A percentile compares a stretch with the other conserved stretches of the same genome.
phyloP scores from a whole-genome alignment of 2,888 invertebrate species.

The Tetheella fluctuosa region DNA sequence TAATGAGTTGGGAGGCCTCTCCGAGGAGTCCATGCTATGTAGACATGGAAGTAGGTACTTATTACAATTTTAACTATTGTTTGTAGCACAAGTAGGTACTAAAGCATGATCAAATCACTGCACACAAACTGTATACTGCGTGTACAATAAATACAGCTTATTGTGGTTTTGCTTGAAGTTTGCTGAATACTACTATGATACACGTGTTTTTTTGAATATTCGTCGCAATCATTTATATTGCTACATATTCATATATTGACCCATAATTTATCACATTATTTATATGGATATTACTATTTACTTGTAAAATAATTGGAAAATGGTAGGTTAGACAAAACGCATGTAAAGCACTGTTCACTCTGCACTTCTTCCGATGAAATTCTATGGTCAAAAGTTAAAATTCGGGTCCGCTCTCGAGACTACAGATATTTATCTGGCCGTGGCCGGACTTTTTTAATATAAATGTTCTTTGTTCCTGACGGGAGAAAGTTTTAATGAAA shows the following conservation, averaged over 20 bases:
- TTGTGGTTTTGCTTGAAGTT: too few species aligned
- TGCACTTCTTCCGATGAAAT: constrained; percentile 36
- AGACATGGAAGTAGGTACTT: constrained; percentile 50
- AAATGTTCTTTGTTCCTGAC: constrained; percentile 84
- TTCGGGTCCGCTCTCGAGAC: constrained; percentile 80
- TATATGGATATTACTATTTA: too few species aligned
- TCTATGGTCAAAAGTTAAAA: constrained; percentile 73
- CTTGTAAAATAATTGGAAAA: too few species aligned
- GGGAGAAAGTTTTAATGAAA: constrained; percentile 81
- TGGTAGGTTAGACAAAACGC: too few species aligned
- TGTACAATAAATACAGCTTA: too few species aligned
- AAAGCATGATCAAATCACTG: too few species aligned
- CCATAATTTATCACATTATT: too few species aligned
- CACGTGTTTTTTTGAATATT: too few species aligned
- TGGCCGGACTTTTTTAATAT: constrained; percentile 83
- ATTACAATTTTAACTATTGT: neutral
- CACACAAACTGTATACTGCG: too few species aligned
- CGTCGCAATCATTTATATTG: too few species aligned
- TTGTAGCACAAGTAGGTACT: neutral
- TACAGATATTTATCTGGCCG: constrained; percentile 84
- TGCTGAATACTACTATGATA: too few species aligned
- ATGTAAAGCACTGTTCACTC: constrained; percentile 37
- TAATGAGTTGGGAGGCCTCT: constrained; percentile 66
- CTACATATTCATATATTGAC: too few species aligned
- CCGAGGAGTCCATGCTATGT: constrained; percentile 26